phyloP scores from a whole-genome alignment of 2,797 vertebrate species.

The Tenualosa thibaudeaui region DNA sequence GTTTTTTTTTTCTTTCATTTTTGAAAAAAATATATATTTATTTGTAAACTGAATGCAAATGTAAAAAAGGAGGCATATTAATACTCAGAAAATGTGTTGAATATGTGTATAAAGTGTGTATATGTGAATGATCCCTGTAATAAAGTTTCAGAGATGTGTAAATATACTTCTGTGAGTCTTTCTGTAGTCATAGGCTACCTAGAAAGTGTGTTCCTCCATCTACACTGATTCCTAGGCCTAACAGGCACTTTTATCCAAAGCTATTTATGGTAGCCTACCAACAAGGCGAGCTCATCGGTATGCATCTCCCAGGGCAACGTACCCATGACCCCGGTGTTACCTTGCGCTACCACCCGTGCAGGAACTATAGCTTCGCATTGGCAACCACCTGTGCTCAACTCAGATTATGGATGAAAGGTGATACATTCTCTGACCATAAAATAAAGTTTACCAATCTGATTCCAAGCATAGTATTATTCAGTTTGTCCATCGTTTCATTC shows the following conservation, averaged over 20 bases:
- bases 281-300: neutral
- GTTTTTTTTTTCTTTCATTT: conserved; percentile 46
- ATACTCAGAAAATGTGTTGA: conserved; percentile 51
- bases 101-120: conserved; percentile 69
- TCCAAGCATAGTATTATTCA: neutral
- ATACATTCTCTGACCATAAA: neutral
- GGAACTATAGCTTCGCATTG: neutral
- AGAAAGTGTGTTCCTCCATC: neutral
- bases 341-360: neutral
- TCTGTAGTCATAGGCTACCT: neutral
- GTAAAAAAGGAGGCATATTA: conserved; percentile 48
- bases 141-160: conserved; percentile 63
- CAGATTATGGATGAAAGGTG: neutral
- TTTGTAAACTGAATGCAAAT: conserved; percentile 46
- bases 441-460: neutral
- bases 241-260: conserved; percentile 14
- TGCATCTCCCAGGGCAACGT: neutral
- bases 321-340: conserved; percentile 1
- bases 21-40: conserved; percentile 50
- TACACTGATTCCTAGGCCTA: neutral
- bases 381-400: neutral
- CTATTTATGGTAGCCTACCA: neutral
- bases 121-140: conserved; percentile 74
- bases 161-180: conserved; percentile 35
- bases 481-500: conserved; percentile 51